These are phyloP conservation scores for Prunella strophiata DNA, from an alignment of 2,797 vertebrate species.

Conservation along the genomic window DNA sequence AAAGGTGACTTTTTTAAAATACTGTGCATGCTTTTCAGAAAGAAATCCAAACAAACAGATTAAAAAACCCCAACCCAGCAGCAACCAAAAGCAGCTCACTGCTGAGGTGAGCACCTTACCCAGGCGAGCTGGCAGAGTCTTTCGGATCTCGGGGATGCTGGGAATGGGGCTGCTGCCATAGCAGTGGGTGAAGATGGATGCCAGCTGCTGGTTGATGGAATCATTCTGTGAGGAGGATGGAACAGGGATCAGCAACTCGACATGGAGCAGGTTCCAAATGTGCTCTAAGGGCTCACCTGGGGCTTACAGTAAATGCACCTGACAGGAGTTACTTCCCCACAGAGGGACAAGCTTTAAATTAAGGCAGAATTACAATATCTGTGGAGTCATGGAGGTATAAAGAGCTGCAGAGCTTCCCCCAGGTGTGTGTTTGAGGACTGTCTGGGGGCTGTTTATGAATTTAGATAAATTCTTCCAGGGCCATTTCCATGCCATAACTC, in stretches of 20 bases:
- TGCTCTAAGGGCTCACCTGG: background rate
- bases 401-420: background rate
- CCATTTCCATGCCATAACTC: background rate
- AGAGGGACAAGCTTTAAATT: background rate
- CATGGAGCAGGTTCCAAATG: fast-evolving
- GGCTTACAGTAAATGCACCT: background rate
- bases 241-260: background rate
- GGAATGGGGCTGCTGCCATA: constrained; percentile 91
- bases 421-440: background rate
- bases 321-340: background rate
- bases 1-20: too few relatives aligned
- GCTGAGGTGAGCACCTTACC: constrained; percentile 71
- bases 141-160: constrained; percentile 84
- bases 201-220: constrained; percentile 88
- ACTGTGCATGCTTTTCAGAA: background rate
- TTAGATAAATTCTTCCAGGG: background rate
- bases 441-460: background rate
- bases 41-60: background rate
- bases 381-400: background rate
- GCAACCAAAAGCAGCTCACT: background rate
- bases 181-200: constrained; percentile 90
- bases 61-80: background rate
- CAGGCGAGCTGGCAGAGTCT: constrained; percentile 88
- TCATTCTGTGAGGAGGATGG: constrained; percentile 82
- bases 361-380: fast-evolving